Percentiles rank a stretch among this genome's conserved stretches.
These are phyloP conservation scores for Hypotaenidia philippensis DNA, from an alignment of 2,797 vertebrate species.

Conservation along the genomic window DNA sequence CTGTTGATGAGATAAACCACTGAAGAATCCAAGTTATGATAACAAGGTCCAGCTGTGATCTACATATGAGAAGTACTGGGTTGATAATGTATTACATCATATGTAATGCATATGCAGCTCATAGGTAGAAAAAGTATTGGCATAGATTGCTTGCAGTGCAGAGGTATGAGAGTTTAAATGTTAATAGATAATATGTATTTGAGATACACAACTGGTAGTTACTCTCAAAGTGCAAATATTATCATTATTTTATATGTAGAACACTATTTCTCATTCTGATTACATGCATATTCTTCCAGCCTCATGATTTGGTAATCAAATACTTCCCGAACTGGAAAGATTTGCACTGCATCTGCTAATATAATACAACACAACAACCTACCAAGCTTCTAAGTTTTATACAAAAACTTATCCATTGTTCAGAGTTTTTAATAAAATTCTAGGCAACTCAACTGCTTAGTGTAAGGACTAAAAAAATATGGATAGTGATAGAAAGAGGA, in stretches of 20 bases:
- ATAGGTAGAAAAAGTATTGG: background rate
- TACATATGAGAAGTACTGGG: background rate
- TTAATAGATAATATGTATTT: background rate
- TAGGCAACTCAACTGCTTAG: slow-evolving; percentile 38
- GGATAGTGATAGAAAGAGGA: background rate
- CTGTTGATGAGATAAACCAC: background rate
- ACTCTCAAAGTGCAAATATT: background rate
- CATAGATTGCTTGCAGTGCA: background rate
- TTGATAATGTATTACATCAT: background rate
- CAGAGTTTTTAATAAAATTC: slow-evolving; percentile 56
- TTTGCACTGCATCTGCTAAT: slow-evolving; percentile 20
- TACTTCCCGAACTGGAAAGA: slow-evolving; percentile 28
- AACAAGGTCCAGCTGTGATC: background rate
- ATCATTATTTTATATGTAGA: slow-evolving; percentile 8
- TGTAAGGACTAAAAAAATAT: background rate
- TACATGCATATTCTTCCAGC: slow-evolving; percentile 33
- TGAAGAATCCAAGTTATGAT: background rate
- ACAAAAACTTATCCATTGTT: slow-evolving; percentile 61
- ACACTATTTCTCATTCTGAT: slow-evolving; percentile 21
- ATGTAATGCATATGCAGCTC: background rate
- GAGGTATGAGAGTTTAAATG: background rate
- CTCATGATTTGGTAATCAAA: slow-evolving; percentile 46
- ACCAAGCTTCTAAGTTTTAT: background rate
- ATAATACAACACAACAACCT: background rate
- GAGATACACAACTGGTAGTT: background rate